Base-by-base conservation (phyloP, 2,888 invertebrate genomes). In the Hemaris fuciformis region DNA sequence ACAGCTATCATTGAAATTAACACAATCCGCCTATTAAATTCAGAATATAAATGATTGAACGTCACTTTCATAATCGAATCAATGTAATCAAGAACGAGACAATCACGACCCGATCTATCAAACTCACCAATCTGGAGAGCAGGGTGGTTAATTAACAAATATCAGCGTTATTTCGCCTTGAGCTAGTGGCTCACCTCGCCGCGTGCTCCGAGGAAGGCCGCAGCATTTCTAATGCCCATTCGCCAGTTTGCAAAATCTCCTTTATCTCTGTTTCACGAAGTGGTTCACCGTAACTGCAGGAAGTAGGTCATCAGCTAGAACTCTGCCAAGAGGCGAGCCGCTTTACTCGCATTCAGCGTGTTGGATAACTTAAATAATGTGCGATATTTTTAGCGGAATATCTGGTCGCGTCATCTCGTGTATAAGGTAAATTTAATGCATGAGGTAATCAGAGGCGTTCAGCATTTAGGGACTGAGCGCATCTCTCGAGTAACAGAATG, bases 101-200 rank as follows among this genome's bases (percentile, higher is more conserved):
- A 72, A 69, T 73, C 71, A 73, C 72, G 72, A 72, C 62, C 60
- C 34, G 57, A 66, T 68, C 63, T 60, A 71, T 72, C 62, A 71
- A 64, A 69, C 62, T 68, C 66, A 63, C 68, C 66, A 68, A 71
- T 69, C 74, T 69, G 74, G 77, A 75, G 71, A 75, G 71, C 70
- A 76, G 78, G 79, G 73, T 77, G 73, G 76, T 72, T 77, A 84
- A 84, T 87, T 84, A 85, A 80, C 83, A 82, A 87, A 87, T 82
- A 84, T 82, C 80, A 79, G 76, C 70, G 81, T 75, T 78, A 80
- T 81, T 76, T 88, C 71, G 76, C 89, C 89, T 89, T 89, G 89
- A 86, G 80, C 73, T 79, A 83, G 80, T 80, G 74, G 87, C 81
- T 91, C 80, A 87, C 89, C 89, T 91, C 88, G 88, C 77, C 70